These are phyloP conservation scores for Phortica variegata DNA, from an alignment of 1,140 invertebrate genomes.

Conservation along the genomic window DNA sequence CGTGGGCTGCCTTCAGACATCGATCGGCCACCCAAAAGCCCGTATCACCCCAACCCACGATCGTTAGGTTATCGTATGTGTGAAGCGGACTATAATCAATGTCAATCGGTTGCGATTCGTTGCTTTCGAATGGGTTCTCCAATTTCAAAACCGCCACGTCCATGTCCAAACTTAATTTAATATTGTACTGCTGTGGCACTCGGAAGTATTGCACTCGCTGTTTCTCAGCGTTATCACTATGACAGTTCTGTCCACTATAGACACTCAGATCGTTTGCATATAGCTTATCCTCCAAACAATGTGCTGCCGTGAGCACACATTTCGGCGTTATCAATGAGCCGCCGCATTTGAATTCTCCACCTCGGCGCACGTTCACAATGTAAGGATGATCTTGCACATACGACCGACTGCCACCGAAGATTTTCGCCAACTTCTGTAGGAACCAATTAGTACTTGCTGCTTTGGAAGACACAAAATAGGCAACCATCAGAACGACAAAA, in stretches of 20 bases:
- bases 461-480: conserved; percentile 7
- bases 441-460: not conserved
- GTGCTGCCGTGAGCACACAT: conserved; percentile 46
- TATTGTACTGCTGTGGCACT: conserved; percentile 12
- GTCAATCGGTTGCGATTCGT: conserved; percentile 1
- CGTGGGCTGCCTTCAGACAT: conserved; percentile 23
- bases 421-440: conserved; percentile 10
- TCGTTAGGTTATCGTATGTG: conserved; percentile 12
- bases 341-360: conserved; percentile 23
- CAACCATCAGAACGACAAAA: no score
- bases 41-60: conserved; percentile 29
- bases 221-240: not conserved
- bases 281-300: conserved; percentile 24
- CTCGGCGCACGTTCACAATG: conserved; percentile 30
- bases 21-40: not conserved
- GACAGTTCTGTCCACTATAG: conserved; percentile 29
- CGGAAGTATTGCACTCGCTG: conserved; percentile 14
- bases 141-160: conserved; percentile 36
- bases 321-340: conserved; percentile 31
- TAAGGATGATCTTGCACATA: conserved; percentile 20
- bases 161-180: conserved; percentile 8
- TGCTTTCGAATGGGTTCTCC: conserved; percentile 13
- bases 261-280: conserved; percentile 15
- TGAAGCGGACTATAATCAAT: conserved; percentile 30
- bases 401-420: conserved; percentile 16